Evolutionary conservation across 2,888 invertebrate genomes (phyloP).

Genomic region (Xiphydria camelus): DNA sequence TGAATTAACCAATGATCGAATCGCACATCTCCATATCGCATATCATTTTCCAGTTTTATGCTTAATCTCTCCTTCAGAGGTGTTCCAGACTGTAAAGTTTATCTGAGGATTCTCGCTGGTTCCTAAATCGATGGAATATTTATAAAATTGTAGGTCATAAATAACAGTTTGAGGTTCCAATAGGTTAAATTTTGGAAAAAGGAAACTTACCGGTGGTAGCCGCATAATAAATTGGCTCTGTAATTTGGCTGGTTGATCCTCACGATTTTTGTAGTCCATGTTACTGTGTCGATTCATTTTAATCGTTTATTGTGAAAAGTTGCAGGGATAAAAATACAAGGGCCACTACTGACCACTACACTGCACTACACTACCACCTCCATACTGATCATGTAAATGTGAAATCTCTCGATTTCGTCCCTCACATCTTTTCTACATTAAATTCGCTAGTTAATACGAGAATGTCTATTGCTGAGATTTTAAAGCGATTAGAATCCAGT

Average conservation of each 20-base stretch:
- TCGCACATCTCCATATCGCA: constrained; percentile 85
- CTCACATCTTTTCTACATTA: background rate
- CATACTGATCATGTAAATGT: no score
- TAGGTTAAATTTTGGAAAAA: constrained; percentile 2
- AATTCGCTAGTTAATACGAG: background rate
- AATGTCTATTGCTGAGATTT: constrained; percentile 42
- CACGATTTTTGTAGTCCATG: constrained; percentile 42
- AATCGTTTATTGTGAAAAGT: no score
- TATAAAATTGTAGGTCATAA: constrained; percentile 1
- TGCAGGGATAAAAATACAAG: no score
- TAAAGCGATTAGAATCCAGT: constrained; percentile 43
- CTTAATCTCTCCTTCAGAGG: constrained; percentile 80
- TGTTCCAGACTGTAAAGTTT: constrained; percentile 76
- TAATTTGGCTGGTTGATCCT: constrained; percentile 66
- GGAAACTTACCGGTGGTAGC: constrained; percentile 69
- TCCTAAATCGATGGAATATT: constrained; percentile 58
- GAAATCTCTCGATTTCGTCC: no score
- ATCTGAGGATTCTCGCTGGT: constrained; percentile 73
- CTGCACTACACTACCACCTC: no score
- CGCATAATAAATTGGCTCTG: constrained; percentile 84
- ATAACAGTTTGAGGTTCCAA: background rate
- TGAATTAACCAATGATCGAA: constrained; percentile 87
- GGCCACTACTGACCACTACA: no score
- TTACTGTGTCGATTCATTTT: constrained; percentile 47
- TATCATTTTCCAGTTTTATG: constrained; percentile 85